Conservation (phyloP, 2,113 vertebrate genomes). For the Spea bombifrons region DNA sequence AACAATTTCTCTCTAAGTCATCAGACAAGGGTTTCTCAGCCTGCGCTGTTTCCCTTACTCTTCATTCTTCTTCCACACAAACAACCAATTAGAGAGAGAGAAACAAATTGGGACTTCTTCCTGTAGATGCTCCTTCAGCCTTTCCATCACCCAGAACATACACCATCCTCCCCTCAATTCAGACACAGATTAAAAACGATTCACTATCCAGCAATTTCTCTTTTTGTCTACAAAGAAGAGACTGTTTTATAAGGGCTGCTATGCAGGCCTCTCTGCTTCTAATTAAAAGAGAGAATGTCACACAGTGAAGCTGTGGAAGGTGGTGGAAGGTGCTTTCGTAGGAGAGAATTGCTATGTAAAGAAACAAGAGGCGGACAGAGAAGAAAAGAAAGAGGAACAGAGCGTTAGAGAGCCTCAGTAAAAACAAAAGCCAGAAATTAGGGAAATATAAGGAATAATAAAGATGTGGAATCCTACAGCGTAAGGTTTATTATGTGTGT, state of each 20-base stretch:
- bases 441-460: too few relatives aligned
- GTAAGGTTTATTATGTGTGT: too few relatives aligned
- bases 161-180: background rate
- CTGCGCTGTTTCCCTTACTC: conserved; percentile 62
- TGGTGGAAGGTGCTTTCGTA: conserved; percentile 31
- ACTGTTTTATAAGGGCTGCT: conserved; percentile 30
- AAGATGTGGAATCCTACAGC: too few relatives aligned
- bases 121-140: conserved; percentile 62
- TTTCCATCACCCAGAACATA: conserved; percentile 44
- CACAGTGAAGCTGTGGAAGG: conserved; percentile 30
- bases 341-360: conserved; percentile 26
- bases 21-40: conserved; percentile 62
- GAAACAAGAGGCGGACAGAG: conserved; percentile 25
- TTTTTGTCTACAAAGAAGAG: background rate
- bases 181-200: conserved; percentile 43
- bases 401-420: background rate
- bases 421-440: background rate
- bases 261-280: conserved; percentile 44
- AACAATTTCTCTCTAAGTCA: conserved; percentile 64
- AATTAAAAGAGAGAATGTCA: conserved; percentile 46
- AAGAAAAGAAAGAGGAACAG: conserved; percentile 8
- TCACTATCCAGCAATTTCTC: conserved; percentile 35
- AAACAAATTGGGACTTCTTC: conserved; percentile 61
- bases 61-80: conserved; percentile 59
- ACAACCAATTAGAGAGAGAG: conserved; percentile 67